Evolutionary conservation across 2,888 invertebrate species (phyloP), one percentile per base, ranked within the genome.

Genomic region (Brachypterus glaber): DNA sequence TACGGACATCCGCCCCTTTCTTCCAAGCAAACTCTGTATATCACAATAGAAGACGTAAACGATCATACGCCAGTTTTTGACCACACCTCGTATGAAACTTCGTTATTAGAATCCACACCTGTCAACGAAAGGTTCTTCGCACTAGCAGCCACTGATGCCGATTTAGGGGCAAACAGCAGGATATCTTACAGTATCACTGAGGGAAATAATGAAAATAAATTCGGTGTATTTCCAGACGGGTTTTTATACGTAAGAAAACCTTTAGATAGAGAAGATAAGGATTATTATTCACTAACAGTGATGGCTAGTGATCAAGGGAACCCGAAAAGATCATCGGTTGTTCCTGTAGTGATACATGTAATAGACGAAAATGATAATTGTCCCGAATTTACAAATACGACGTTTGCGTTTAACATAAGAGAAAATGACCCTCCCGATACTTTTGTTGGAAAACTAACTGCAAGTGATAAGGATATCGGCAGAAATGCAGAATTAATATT

Each of bases 341-440:
- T 91, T 2, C 89, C 91, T 4, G 84, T 96, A 2, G 87, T 92
- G 12, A 83, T 96, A 44, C 90, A 92, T 58, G 80, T 96, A 14
- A 79, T 91, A 44, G 97, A 96, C 67, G 92, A 95, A 67, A 97
- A 98, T 64, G 96, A 97, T 66, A 92, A 95, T 63, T 79, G 83
- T 17, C 97, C 97, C 0, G 78, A 83, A 59, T 97, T 98, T 65
- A 81, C 82, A 2, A 90, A 95, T 53, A 77, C 79, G 17, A 88
- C 88, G 11, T 97, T 96, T 64, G 82, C 83, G 41, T 92, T 95
- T 59, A 85, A 79, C 61, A 78, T 96, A 12, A 78, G 82, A 35
- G 91, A 92, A 67, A 90, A 91, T 63, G 85, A 87, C 47, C 83
- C 86, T 1, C 76, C 82, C 0, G 89, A 89, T 61, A 85, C 90